These are phyloP conservation scores for Butorides virescens DNA, from an alignment of 2,113 vertebrate genomes.

Conservation along the genomic window DNA sequence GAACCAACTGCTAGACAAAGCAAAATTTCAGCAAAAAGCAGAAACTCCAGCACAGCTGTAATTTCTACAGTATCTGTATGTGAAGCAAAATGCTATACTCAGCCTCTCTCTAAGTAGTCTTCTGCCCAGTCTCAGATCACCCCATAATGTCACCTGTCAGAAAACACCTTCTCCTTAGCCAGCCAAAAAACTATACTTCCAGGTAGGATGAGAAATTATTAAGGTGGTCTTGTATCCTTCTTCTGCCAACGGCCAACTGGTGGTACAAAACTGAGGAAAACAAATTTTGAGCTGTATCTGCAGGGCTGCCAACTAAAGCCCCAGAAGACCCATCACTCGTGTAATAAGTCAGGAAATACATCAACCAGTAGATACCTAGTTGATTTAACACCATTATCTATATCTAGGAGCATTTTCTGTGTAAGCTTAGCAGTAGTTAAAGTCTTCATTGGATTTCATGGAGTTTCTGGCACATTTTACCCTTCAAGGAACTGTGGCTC, in stretches of 20 bases:
- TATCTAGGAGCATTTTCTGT: background rate
- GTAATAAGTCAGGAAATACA: background rate
- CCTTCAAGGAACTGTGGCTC: accelerated
- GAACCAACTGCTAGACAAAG: background rate
- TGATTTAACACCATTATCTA: background rate
- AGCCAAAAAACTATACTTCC: background rate
- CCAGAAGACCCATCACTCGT: background rate
- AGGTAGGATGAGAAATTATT: background rate
- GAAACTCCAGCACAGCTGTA: background rate
- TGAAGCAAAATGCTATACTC: background rate
- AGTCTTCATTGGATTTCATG: background rate
- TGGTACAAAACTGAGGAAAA: background rate
- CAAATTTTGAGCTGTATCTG: background rate
- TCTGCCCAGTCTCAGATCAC: background rate
- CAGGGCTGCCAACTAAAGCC: background rate
- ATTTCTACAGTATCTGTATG: background rate
- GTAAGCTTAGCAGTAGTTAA: background rate
- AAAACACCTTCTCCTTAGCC: background rate
- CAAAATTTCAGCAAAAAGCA: background rate
- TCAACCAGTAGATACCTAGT: background rate
- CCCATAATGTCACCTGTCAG: background rate
- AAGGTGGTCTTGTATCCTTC: background rate
- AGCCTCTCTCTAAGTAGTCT: background rate
- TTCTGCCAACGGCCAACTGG: background rate
- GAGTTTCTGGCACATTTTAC: background rate